Conservation (phyloP, 1,140 invertebrate genomes). For the Vollenhovia emeryi region DNA sequence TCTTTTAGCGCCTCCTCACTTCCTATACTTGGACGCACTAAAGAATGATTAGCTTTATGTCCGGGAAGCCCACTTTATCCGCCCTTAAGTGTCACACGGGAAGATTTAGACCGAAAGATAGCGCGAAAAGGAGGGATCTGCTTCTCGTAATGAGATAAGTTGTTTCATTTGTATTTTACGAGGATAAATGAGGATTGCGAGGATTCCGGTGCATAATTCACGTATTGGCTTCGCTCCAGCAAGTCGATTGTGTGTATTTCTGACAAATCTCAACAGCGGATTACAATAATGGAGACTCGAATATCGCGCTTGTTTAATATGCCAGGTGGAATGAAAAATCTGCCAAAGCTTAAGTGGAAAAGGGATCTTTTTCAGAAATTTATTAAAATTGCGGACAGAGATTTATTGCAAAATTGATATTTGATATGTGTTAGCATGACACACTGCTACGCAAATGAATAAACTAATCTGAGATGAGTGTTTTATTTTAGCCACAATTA, state of each 20-base stretch:
- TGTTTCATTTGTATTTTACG: slow-evolving; percentile 77
- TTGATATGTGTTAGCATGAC: not conserved
- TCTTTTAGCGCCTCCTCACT: not conserved
- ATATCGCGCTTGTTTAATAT: not conserved
- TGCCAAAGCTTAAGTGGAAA: not conserved
- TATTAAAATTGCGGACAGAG: not conserved
- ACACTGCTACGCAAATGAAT: not conserved
- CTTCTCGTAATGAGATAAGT: slow-evolving; percentile 73
- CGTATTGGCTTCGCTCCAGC: slow-evolving; percentile 75
- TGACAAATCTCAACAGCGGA: not conserved
- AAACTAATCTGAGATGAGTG: not conserved
- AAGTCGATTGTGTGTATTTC: slow-evolving; percentile 63
- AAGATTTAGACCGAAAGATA: not conserved
- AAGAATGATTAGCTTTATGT: slow-evolving; percentile 22
- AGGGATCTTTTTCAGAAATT: not conserved
- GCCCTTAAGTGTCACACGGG: not conserved
- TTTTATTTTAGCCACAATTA: not conserved
- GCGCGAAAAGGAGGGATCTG: slow-evolving; percentile 25
- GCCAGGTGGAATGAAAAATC: not conserved
- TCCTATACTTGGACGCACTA: not conserved
- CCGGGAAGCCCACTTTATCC: not conserved
- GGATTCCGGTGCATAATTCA: slow-evolving; percentile 73
- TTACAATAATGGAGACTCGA: not conserved
- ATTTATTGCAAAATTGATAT: not conserved
- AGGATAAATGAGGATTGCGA: slow-evolving; percentile 32